Evolutionary conservation across 2,888 invertebrate genomes (phyloP), one percentile per base, ranked within the genome.

Genomic region (Polydrusus tereticollis): DNA sequence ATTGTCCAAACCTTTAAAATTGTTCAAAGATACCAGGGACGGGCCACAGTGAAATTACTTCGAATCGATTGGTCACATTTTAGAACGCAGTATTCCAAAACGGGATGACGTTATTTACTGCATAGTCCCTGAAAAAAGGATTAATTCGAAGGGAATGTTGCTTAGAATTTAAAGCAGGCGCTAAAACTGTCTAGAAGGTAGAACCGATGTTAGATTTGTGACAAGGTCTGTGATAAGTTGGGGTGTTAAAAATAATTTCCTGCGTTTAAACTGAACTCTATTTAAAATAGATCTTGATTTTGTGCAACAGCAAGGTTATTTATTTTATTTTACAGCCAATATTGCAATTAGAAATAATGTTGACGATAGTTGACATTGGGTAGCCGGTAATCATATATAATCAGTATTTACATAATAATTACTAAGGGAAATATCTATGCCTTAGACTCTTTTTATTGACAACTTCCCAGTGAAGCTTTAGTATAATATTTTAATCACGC

Each of bases 141-240:
- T 43, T 60, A 60, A 60, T 60, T 60, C 14, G 23, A 41, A 43
- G 45, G 60, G 60, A 60, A 41, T 45, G 52, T 18, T 16, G 23
- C 18, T 55, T 26, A 10, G 52, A 55, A 55, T 55, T 55, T 55
- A 55, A 55, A 55, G 18, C 29, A 55, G 52, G 52, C 52, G 52
- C 52, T 55, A 55, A 55, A 55, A 16, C 52, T 55, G 52, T 55
- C 52, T 29, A 5, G 52, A 16, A 26, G 16, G 29, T 55, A 33
- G 47, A 47, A 12, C 23, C 21, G 47, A 47, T 47, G 47, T 47
- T 55, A 29, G 18, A 55, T 55, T 16, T 29, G 52, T 55, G 52
- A 26, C 29, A 33, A 26, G 52, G 16, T 6, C 14, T 18, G 8
- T 29, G 16, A 29, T 29, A 55, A 2, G 6, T 33, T 33, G 18